Base-by-base conservation (phyloP, 1,140 invertebrate genomes). In the Pogonognathellus flavescens region DNA sequence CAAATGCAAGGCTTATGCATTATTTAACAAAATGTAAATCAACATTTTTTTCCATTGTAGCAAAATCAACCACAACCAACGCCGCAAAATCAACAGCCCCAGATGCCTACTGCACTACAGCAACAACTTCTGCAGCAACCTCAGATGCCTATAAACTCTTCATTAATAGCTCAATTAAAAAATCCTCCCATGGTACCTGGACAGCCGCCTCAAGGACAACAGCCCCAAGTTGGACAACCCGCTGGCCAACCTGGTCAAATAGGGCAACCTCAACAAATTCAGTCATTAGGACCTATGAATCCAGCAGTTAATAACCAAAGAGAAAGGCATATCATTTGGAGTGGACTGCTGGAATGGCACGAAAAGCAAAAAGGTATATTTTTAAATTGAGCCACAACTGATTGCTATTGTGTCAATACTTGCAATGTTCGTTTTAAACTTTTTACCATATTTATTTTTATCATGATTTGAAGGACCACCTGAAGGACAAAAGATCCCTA, bases 311-410 rank as follows among this genome's bases (percentile, higher is more conserved):
- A 76, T 31, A 76, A 76, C 31, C 70, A 41, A 76, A 85, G 70
- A 76, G 94, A 95, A 87, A 92, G 94, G 59, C 93, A 93, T 18
- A 94, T 93, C 59, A 96, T 97, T 89, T 97, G 96, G 96, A 93
- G 94, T 88, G 97, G 97, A 11, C 91, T 95, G 0, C 90, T 98
- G 4, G 97, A 98, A 91, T 98, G 96, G 95, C 94, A 96, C 88
- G 97, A 98, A 89, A 98, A 97, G 90, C 92, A 93, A 52, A 95
- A 95, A 88, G 93, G 93, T 70, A 89, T 94, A 95, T 81, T 93
- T 80, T 92, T n/a, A n/a, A n/a, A n/a, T n/a, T n/a, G n/a, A n/a
- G 9, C n/a, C 53, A 57, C n/a, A 9, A 57, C 2, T 57, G 53
- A 1, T 4, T 57, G n/a, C n/a, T n/a, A n/a, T n/a, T n/a, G n/a